phyloP scores from a whole-genome alignment of 2,113 vertebrate genomes.

The Antigone vipio region DNA sequence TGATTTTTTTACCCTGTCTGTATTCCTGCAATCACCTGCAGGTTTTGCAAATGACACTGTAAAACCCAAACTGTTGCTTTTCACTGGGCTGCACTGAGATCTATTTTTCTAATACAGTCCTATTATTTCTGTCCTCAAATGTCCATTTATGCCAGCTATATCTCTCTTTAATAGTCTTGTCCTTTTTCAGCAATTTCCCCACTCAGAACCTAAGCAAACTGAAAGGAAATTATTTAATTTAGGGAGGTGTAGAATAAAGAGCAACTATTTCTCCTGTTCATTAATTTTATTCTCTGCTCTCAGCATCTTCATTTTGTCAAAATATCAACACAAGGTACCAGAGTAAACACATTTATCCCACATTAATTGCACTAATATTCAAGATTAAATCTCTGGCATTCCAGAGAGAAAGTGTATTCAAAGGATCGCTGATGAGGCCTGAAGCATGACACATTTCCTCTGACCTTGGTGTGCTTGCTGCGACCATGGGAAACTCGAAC shows the following conservation, averaged over 20 bases:
- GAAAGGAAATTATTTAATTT: neutral
- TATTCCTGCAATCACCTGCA: constrained; percentile 2
- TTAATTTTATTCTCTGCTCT: neutral
- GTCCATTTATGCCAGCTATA: neutral
- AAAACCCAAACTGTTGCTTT: neutral
- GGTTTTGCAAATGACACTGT: constrained; percentile 1
- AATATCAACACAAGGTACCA: neutral
- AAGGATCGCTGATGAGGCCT: neutral
- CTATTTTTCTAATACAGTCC: neutral
- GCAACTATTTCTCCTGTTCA: neutral
- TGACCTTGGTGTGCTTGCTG: neutral
- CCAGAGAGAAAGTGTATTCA: neutral
- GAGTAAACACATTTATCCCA: neutral
- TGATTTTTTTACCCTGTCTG: neutral
- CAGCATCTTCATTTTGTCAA: neutral
- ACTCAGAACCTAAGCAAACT: neutral
- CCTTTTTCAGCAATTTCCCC: constrained; percentile 15
- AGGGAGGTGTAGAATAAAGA: neutral
- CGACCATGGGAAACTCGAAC: neutral
- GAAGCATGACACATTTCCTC: neutral
- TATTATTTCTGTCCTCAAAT: neutral
- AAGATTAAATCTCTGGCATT: neutral
- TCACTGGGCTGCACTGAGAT: neutral
- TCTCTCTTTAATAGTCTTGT: constrained; percentile 32
- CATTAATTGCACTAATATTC: neutral